A percentile compares a stretch with the other conserved stretches of the same genome.
These are phyloP conservation scores for Sipunculus nudus DNA, from an alignment of 2,888 invertebrate genomes.

Conservation along the genomic window DNA sequence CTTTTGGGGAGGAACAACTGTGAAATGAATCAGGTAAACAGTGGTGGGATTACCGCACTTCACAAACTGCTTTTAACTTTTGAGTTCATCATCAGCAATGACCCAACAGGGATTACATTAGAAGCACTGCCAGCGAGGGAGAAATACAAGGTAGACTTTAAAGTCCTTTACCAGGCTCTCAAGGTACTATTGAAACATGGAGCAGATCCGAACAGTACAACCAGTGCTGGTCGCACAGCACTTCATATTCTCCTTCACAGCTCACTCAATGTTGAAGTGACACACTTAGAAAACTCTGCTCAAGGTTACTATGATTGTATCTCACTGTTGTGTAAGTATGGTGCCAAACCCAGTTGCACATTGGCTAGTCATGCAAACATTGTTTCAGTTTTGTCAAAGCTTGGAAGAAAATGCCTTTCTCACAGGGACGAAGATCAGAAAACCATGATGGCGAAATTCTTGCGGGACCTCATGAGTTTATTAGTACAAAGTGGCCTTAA, in stretches of 20 bases:
- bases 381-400: conserved; percentile 30
- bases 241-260: conserved; percentile 80
- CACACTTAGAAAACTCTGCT: conserved; percentile 72
- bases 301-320: conserved; percentile 75
- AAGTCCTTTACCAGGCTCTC: conserved; percentile 45
- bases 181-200: conserved; percentile 51
- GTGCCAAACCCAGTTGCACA: conserved; percentile 73
- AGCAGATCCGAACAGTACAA: conserved; percentile 49
- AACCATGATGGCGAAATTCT: conserved; percentile 69
- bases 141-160: conserved; percentile 52
- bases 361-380: conserved; percentile 22
- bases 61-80: conserved; percentile 71
- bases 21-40: conserved; percentile 53
- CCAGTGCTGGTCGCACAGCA: conserved; percentile 67
- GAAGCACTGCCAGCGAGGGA: conserved; percentile 38
- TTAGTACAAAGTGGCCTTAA: conserved; percentile 77
- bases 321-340: conserved; percentile 75
- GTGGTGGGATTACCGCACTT: conserved; percentile 78
- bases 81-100: conserved; percentile 33
- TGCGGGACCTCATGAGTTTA: conserved; percentile 75
- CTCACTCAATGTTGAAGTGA: conserved; percentile 78
- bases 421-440: conserved; percentile 73
- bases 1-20: conserved; percentile 57
- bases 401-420: conserved; percentile 61
- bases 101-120: conserved; percentile 30